phyloP scores from a whole-genome alignment of 2,797 vertebrate species.

The Periparus ater region DNA sequence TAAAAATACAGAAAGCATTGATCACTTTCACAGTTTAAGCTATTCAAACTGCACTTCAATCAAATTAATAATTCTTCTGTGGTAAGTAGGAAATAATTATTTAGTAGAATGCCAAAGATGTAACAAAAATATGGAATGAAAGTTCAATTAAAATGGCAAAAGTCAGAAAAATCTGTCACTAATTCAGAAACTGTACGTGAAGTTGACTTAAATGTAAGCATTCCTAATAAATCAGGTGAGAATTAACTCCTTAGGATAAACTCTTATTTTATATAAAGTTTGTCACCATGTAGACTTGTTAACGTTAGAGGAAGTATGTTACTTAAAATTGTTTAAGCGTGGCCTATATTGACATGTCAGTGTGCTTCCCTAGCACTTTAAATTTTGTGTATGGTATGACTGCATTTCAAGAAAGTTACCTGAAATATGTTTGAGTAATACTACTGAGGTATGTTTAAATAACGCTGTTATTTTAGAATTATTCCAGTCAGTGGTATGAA shows the following conservation, averaged over 20 bases:
- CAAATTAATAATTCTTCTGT: background rate
- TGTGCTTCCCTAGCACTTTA: background rate
- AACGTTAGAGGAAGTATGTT: background rate
- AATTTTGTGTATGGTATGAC: background rate
- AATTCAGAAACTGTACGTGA: background rate
- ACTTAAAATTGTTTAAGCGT: background rate
- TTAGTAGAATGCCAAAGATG: background rate
- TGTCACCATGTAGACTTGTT: background rate
- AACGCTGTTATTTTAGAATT: background rate
- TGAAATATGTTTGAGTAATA: background rate
- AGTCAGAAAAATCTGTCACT: background rate
- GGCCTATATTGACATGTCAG: background rate
- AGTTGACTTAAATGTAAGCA: background rate
- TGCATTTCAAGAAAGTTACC: background rate
- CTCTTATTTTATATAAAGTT: background rate
- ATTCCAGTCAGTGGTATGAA: background rate
- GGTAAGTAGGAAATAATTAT: background rate
- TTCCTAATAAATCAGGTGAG: background rate
- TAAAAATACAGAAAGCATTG: background rate
- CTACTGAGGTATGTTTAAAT: background rate
- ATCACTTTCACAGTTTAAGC: background rate
- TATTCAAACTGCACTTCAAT: background rate
- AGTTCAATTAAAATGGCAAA: background rate
- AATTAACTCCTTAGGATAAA: background rate
- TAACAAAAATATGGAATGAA: background rate